Base-by-base conservation (phyloP, 1,140 invertebrate genomes). In the Eurosta solidaginis region DNA sequence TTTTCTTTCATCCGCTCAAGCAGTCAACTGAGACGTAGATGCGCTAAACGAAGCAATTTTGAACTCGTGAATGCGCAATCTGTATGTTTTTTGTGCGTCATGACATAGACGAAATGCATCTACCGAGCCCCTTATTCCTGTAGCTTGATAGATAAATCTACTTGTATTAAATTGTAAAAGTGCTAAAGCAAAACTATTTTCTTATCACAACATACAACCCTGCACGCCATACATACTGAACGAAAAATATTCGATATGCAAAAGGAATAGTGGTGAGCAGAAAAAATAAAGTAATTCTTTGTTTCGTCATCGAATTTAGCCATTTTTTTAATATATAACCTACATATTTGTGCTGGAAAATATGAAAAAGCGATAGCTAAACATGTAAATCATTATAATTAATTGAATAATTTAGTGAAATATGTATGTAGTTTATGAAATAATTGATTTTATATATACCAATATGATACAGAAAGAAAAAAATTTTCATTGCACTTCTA, bases 241-340 rank as follows among this genome's bases (percentile, higher is more conserved):
- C 22, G 42, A 74, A 45, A 42, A 74, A 6, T 45, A 36, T 45
- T 59, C 54, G 27, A 29, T 33, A 59, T 59, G 54, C 54, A 68
- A 33, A 68, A 68, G 59, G 59, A 68, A 68, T 68, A 68, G 59
- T 68, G 59, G 59, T 68, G 59, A 68, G 59, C 59, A 68, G 59
- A 68, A 68, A 33, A 68, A 68, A 68, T 40, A 42, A 47, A 47
- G 42, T 47, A 74, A 42, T 74, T 74, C 73, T 74, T 74, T 74
- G 73, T 74, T 74, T 74, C 73, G 73, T 74, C 73, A 74, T 74
- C 73, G 73, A 36, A 20, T 68, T 40, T 68, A 20, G 1, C 1
- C n/a, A 68, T 20, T 68, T 68, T 68, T 68, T 68, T 10, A 63
- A 68, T 17, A 20, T 68, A 40, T 40, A 68, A 68, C 59, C 40